Conservation (phyloP, 2,797 vertebrate species). For the Gallirallus australis region DNA sequence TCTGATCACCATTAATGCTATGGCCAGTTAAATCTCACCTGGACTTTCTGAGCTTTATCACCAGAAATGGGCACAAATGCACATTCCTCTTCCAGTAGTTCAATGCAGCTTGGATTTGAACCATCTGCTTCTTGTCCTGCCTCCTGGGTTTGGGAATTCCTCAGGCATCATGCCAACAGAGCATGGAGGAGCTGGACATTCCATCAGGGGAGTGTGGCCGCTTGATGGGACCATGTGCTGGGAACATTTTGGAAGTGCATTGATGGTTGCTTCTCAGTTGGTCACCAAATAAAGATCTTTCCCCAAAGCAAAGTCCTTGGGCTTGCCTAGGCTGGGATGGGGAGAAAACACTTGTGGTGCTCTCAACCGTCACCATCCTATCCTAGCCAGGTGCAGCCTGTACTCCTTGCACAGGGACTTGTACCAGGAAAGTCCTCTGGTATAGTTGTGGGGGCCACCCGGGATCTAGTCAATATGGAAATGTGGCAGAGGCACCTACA, state of each 20-base stretch:
- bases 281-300: neutral
- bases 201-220: fast-evolving
- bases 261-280: neutral
- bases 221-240: neutral
- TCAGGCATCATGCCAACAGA: neutral
- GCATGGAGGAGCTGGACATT: neutral
- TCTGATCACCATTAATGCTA: neutral
- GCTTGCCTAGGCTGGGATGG: neutral
- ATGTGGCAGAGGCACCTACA: neutral
- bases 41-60: neutral
- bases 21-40: neutral
- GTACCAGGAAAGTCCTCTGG: neutral
- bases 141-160: neutral
- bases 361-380: neutral
- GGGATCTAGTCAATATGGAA: neutral
- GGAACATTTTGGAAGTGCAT: neutral
- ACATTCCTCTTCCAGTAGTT: neutral
- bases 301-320: neutral
- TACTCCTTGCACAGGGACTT: fast-evolving
- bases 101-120: neutral
- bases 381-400: neutral
- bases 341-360: neutral
- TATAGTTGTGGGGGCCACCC: fast-evolving
- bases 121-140: neutral
- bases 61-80: neutral